Conservation (phyloP, 2,888 invertebrate species). For the Mimumesa dahlbomi region DNA sequence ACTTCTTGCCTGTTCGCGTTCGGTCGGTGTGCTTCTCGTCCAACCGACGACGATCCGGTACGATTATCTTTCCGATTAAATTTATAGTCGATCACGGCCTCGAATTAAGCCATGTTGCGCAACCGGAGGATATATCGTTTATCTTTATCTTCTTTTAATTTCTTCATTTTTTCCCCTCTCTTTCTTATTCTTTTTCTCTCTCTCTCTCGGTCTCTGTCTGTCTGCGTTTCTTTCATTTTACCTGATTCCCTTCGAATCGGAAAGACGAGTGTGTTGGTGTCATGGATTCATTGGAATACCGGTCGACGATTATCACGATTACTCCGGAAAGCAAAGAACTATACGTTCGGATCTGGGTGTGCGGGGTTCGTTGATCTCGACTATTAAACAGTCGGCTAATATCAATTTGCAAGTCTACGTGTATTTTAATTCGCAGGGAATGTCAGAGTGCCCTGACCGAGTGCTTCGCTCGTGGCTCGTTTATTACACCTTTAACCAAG, state of each 20-base stretch:
- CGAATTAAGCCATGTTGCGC: slow-evolving; percentile 66
- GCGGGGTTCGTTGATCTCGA: slow-evolving; percentile 42
- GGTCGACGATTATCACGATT: slow-evolving; percentile 8
- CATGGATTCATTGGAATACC: slow-evolving; percentile 30
- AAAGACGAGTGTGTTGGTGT: background rate
- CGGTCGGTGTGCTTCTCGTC: background rate
- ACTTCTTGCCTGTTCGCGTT: slow-evolving; percentile 41
- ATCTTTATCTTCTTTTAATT: slow-evolving; percentile 2
- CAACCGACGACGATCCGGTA: slow-evolving; percentile 10
- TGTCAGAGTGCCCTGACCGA: slow-evolving; percentile 40
- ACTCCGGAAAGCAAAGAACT: slow-evolving; percentile 8
- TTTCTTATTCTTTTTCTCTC: slow-evolving; percentile 3
- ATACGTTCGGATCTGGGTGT: background rate
- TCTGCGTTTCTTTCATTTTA: slow-evolving; percentile 3
- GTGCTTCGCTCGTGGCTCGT: slow-evolving; percentile 41
- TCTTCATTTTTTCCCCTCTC: too few species aligned
- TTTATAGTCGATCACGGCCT: slow-evolving; percentile 66
- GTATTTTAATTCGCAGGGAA: slow-evolving; percentile 46
- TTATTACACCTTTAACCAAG: slow-evolving; percentile 50
- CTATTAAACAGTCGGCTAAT: slow-evolving; percentile 27
- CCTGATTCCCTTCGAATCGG: background rate
- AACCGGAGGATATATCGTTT: slow-evolving; percentile 35
- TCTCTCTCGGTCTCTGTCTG: background rate
- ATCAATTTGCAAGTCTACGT: slow-evolving; percentile 38
- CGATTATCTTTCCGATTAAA: slow-evolving; percentile 62